A percentile compares a stretch with the other conserved stretches of the same genome.
These are phyloP conservation scores for Lottia gigantea DNA, from an alignment of 2,888 invertebrate genomes.

Conservation along the genomic window DNA sequence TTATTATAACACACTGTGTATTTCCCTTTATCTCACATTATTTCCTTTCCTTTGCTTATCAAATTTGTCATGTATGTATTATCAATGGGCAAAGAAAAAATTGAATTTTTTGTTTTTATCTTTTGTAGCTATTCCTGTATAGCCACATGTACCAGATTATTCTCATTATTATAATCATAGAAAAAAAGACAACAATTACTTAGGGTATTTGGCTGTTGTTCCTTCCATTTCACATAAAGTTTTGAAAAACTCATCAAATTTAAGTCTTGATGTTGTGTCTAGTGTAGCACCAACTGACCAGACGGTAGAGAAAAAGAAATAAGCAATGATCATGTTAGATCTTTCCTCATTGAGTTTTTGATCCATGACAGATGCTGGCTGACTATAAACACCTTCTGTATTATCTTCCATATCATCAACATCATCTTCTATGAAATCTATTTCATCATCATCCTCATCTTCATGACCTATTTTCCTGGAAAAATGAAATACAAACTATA, in stretches of 20 bases:
- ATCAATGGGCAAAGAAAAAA: too few relatives aligned
- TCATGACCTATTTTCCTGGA: conserved; percentile 56
- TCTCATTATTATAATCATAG: too few relatives aligned
- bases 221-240: conserved; percentile 63
- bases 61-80: too few relatives aligned
- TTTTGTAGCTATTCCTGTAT: too few relatives aligned
- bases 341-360: conserved; percentile 64
- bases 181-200: conserved; percentile 38
- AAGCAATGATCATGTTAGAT: conserved; percentile 62
- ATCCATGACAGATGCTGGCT: conserved; percentile 45
- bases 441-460: conserved; percentile 60
- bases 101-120: too few relatives aligned
- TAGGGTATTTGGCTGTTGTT: conserved; percentile 60
- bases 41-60: too few relatives aligned
- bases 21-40: too few relatives aligned
- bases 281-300: conserved; percentile 66
- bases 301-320: conserved; percentile 66
- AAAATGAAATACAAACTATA: background rate
- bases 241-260: conserved; percentile 66
- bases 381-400: conserved; percentile 29
- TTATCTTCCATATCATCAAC: conserved; percentile 35
- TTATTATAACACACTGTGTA: too few relatives aligned
- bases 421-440: conserved; percentile 54
- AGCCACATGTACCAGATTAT: too few relatives aligned
- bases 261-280: conserved; percentile 60